Evolutionary conservation across 2,797 vertebrate species (phyloP).

Genomic region (Hapalemur alaotrensis): DNA sequence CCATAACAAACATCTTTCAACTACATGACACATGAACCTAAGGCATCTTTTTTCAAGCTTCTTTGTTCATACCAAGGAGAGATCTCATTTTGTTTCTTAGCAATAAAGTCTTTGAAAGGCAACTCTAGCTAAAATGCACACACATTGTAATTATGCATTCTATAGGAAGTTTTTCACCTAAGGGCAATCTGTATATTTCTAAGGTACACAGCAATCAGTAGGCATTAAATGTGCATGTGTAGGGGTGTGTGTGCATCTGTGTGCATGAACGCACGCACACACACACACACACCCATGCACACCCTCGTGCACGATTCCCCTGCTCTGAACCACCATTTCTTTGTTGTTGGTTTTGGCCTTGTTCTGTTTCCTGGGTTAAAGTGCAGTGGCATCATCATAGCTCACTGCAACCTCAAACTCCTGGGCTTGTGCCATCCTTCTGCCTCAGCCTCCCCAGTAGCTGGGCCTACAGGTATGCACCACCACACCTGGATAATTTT

Average conservation of each 20-base stretch:
- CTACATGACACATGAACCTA: neutral
- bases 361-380: neutral
- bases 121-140: slow-evolving; percentile 7
- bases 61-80: neutral
- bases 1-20: neutral
- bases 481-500: neutral
- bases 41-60: neutral
- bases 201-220: neutral
- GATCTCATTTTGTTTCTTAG: neutral
- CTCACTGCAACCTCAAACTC: neutral
- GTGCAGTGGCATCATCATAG: neutral
- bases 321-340: neutral
- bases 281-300: neutral
- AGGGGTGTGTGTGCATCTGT: too few species aligned
- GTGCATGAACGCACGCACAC: too few species aligned
- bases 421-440: neutral
- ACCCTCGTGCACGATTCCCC: neutral
- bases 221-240: neutral
- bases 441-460: neutral
- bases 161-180: neutral
- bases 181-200: neutral
- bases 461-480: neutral
- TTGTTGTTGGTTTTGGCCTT: neutral
- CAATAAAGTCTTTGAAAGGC: neutral
- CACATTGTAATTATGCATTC: neutral